phyloP scores from a whole-genome alignment of 2,797 vertebrate species.

The Glossophaga mutica region DNA sequence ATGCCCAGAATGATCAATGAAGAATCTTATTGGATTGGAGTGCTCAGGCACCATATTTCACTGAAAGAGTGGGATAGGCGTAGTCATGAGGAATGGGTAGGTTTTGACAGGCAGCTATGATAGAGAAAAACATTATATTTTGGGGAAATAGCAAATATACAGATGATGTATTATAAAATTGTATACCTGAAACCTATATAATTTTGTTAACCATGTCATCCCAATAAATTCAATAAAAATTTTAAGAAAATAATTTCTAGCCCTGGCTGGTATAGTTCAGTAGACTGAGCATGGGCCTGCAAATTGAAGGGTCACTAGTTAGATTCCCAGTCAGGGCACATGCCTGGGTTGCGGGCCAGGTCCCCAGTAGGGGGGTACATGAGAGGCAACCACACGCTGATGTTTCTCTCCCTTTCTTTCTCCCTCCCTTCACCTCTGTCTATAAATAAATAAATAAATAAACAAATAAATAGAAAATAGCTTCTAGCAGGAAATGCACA shows the following conservation, averaged over 20 bases:
- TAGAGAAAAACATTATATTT: background rate
- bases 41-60: background rate
- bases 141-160: background rate
- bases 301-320: too few species aligned
- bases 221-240: background rate
- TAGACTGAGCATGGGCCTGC: too few species aligned
- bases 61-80: background rate
- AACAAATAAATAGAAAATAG: background rate
- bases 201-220: background rate
- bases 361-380: too few species aligned
- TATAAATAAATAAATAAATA: too few species aligned
- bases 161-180: background rate
- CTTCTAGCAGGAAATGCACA: background rate
- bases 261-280: too few species aligned
- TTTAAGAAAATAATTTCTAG: background rate
- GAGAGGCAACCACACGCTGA: too few species aligned
- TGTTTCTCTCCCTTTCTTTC: too few species aligned
- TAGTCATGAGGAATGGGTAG: background rate
- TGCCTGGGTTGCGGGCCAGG: too few species aligned
- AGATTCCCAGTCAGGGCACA: too few species aligned
- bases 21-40: background rate
- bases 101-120: background rate
- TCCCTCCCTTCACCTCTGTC: too few species aligned
- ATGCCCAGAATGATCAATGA: background rate
- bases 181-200: background rate